Evolutionary conservation across 1,140 invertebrate genomes (phyloP), one percentile per base, ranked within the genome.

Genomic region (Phymorhynchus buccinoides): DNA sequence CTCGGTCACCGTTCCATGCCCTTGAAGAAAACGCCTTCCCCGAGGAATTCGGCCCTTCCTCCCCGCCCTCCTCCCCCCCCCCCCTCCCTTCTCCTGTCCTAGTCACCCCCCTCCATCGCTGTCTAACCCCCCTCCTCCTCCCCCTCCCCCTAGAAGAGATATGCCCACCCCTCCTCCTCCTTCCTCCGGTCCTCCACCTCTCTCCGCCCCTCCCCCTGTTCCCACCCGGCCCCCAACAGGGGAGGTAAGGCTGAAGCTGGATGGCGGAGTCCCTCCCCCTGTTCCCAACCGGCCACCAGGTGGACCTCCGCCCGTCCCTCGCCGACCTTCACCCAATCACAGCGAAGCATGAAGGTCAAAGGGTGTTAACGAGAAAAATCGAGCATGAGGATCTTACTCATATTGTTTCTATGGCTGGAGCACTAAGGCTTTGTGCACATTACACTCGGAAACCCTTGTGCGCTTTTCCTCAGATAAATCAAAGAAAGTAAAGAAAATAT

Each of bases 271-370:
- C 22, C 86, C 81, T 12, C 88, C 88, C 16, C 88, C 88, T 52
- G 85, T 90, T 30, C 89, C 88, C 37, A 89, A n/a, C 62, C 84
- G 89, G 56, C 88, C 88, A 66, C 88, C 88, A 81, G 80, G 84
- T 12, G 62, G 37, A 1, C 85, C 85, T 32, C 85, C 85, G 6
- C 85, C 85, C 42, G 85, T 86, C 7, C 85, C 85, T 22, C 66
- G 80, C 30, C 68, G 85, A 39, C 80, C 71, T 22, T 68, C 62
- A 71, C 81, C 80, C n/a, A 14, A 16, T 22, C 77, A 79, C 77
- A 79, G 77, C 32, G 77, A 79, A 2, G 77, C 77, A 16, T 79
- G 73, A 75, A 18, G 32, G 27, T 6, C n/a, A 2, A 37, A 6
- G 2, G 68, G 30, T 75, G 37, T 37, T 41, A 75, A 37, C 27